Percentiles rank a stretch among this genome's conserved stretches.
These are phyloP conservation scores for Theristicus caerulescens DNA, from an alignment of 2,113 vertebrate species.

Conservation along the genomic window DNA sequence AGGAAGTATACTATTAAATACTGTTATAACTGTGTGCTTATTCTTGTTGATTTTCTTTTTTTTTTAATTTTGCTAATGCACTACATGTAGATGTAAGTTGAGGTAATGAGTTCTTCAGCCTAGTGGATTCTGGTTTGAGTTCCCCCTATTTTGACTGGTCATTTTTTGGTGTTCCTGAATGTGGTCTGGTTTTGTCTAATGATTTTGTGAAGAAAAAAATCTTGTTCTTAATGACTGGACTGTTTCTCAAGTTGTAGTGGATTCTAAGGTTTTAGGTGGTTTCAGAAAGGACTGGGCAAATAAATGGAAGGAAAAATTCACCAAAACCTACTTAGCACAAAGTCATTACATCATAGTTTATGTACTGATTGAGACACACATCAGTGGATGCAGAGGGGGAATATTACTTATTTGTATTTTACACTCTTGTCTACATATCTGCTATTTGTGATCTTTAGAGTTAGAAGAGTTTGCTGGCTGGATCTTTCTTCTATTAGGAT, in stretches of 20 bases:
- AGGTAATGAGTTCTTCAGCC: not conserved
- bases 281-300: not conserved
- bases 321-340: not conserved
- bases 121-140: not conserved
- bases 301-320: not conserved
- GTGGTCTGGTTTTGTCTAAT: not conserved
- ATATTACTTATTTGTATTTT: not conserved
- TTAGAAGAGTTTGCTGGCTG: not conserved
- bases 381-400: not conserved
- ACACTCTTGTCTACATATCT: not conserved
- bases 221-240: fast-evolving
- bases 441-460: not conserved
- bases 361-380: not conserved
- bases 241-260: not conserved
- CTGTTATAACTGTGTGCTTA: not conserved
- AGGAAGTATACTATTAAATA: not conserved
- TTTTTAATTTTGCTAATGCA: not conserved
- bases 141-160: not conserved
- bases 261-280: not conserved
- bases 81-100: not conserved
- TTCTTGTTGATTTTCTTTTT: not conserved
- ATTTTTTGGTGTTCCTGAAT: not conserved
- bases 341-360: not conserved
- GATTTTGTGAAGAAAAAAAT: not conserved
- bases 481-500: not conserved